These are phyloP conservation scores for Oscheius sp. DNA, from an alignment of 2,888 invertebrate species.

Conservation along the genomic window DNA sequence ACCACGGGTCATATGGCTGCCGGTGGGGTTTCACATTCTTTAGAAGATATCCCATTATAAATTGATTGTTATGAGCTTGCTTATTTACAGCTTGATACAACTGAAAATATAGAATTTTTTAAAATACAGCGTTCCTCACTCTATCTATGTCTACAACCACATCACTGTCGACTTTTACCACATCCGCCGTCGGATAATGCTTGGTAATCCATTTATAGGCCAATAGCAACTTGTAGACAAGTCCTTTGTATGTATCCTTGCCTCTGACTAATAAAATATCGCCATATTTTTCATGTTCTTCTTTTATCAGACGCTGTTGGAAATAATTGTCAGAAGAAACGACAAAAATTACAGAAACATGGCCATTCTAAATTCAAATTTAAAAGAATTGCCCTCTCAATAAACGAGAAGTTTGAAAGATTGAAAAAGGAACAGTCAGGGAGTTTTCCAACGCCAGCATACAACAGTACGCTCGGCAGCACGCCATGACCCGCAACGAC, in stretches of 20 bases:
- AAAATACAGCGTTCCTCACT: background rate
- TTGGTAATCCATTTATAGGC: background rate
- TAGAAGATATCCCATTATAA: background rate
- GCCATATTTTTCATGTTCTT: background rate
- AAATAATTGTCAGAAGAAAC: background rate
- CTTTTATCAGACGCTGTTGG: background rate
- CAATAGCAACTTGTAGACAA: constrained; percentile 2
- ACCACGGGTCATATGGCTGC: constrained; percentile 4
- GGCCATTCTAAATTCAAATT: background rate
- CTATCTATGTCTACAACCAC: constrained; percentile 5
- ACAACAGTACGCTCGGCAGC: too few species aligned
- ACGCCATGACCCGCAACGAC: too few species aligned
- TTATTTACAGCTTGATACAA: constrained; percentile 10
- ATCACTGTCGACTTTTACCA: constrained; percentile 7
- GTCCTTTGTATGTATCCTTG: constrained; percentile 4
- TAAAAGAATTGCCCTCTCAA: background rate
- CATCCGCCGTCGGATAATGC: background rate
- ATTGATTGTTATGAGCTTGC: background rate
- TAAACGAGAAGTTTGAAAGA: too few species aligned
- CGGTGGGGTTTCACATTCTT: background rate
- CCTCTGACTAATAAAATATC: constrained; percentile 5
- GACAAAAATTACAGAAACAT: constrained; percentile 4
- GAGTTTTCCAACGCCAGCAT: too few species aligned
- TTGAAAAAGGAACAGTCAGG: too few species aligned
- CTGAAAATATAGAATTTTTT: constrained; percentile 4